Evolutionary conservation across 2,113 vertebrate genomes (phyloP), one percentile per base, ranked within the genome.

Genomic region (Sapayoa aenigma): DNA sequence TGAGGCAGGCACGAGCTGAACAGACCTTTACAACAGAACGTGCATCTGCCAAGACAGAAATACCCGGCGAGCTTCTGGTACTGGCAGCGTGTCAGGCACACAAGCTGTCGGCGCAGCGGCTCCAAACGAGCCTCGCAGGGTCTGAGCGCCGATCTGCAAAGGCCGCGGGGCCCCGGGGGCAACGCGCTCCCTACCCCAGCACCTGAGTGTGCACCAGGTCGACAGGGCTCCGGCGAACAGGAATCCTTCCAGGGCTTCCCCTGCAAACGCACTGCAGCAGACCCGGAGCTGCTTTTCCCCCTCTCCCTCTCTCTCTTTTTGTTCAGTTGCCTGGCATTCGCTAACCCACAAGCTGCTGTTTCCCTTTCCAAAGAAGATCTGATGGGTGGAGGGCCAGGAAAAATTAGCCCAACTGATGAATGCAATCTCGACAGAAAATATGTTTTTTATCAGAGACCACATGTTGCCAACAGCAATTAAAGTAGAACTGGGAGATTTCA

Each of bases 21-120:
- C 98, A 98, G 98, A 98, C 97, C 98, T 98, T 98, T 98, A 92
- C 95, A 97, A 98, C 98, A 98, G 98, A 98, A 98, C 41, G 97
- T 98, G 96, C 98, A 98, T 98, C 98, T 98, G 98, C 98, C 98
- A 98, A 98, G 98, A 98, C 98, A 97, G 97, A 98, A 98, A 98
- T 98, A 98, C 97, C 95, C 96, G 72, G 71, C 58, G 71, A 97
- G 97, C 98, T 98, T 98, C 98, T 98, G 98, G 94, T 84, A 95
- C 95, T 98, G 98, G 98, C 98, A 97, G 17, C 1, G 62, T 97
- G 97, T 98, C 98, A 98, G 97, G 91, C 89, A 59, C 85, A 94
- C 98, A 98, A 98, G 98, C 98, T 98, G 98, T 90, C 72, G 68
- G 72, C 31, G 35, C 87, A 69, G 79, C 10, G 12, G 71, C 87